phyloP scores from a whole-genome alignment of 2,113 vertebrate genomes.

The Xiphorhynchus elegans region DNA sequence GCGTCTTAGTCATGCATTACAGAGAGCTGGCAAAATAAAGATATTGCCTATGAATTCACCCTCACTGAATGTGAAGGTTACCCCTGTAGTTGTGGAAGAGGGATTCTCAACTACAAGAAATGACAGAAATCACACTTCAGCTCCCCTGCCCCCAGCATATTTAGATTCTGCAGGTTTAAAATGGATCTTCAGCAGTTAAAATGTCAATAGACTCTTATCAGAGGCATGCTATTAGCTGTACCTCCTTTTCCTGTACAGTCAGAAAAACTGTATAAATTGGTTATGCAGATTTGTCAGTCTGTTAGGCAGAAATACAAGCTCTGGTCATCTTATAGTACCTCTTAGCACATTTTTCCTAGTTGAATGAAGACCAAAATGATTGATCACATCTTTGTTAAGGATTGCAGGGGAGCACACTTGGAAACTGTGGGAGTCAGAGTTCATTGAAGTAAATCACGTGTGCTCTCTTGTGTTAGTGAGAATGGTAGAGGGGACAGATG shows the following conservation, averaged over 20 bases:
- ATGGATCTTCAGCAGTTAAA: constrained; percentile 33
- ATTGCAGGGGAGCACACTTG: neutral
- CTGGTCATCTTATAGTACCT: neutral
- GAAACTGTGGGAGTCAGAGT: neutral
- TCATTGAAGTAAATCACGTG: neutral
- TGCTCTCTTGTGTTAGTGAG: neutral
- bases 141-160: neutral
- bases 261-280: neutral
- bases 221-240: neutral
- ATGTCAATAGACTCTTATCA: constrained; percentile 45
- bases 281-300: constrained; percentile 12
- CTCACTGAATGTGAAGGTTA: neutral
- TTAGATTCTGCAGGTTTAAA: constrained; percentile 5
- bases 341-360: neutral
- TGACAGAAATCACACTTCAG: neutral
- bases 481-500: neutral
- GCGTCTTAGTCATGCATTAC: neutral
- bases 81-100: neutral
- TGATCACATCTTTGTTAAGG: constrained; percentile 3
- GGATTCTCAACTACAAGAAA: neutral
- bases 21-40: neutral
- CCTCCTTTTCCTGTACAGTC: neutral
- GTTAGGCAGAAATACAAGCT: neutral
- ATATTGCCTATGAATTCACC: neutral
- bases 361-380: constrained; percentile 14